Evolutionary conservation across 2,113 vertebrate species (phyloP), one percentile per base, ranked within the genome.

Genomic region (Abramis brama): DNA sequence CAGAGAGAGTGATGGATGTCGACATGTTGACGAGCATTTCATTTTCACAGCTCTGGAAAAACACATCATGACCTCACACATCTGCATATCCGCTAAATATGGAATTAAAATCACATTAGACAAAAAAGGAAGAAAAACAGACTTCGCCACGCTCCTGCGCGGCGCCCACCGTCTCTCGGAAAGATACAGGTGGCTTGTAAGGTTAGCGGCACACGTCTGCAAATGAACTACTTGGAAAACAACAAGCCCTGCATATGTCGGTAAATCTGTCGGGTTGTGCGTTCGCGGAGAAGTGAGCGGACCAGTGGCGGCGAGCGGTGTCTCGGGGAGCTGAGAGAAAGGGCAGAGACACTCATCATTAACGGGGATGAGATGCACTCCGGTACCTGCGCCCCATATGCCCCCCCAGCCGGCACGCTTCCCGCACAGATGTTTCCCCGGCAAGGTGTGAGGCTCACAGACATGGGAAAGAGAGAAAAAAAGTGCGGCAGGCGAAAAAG

Each of bases 271-370:
- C 93, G 92, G 92, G 92, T 90, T 93, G 93, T 92, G 94, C 91
- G 94, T 93, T 92, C 91, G 91, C 87, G 89, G 91, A 92, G 92
- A 93, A 86, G 86, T 55, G 73, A 87, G 83, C 57, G 59, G 78
- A 70, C 52, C 33, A 21, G 87, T 79, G 50, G 92, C 93, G 91
- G 92, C 90, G 94, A 92, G 92, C 93, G 92, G 93, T 90, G 91
- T 94, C 92, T 93, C 90, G 92, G 90, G 91, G 90, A 94, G 82
- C 62, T 52, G 85, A 82, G 66, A 84, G 77, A 88, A 93, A 95
- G 94, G 95, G 93, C 94, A 95, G 93, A 92, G 91, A 91, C 93
- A 91, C 94, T 94, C 94, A 95, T 95, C 94, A 95, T 95, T 95
- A 95, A 93, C 91, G 87, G 92, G 92, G 92, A 93, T 92, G 90